Conservation (phyloP, 2,113 vertebrate species). For the Hyla sarda region DNA sequence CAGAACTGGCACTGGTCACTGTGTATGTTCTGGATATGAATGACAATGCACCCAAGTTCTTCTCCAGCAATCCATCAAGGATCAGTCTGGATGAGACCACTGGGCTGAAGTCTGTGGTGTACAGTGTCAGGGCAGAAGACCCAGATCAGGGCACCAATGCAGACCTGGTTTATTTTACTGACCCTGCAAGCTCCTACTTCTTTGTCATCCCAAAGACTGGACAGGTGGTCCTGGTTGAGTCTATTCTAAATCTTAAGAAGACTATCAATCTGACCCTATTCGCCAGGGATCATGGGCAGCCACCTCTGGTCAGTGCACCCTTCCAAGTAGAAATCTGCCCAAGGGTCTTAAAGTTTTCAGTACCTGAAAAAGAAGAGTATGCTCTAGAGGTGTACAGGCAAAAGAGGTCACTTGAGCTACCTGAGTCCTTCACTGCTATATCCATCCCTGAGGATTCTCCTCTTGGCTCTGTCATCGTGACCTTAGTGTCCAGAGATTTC, state of each 20-base stretch:
- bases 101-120: constrained; percentile 76
- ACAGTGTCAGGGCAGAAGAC: constrained; percentile 78
- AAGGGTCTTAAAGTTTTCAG: constrained; percentile 68
- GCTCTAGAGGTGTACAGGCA: neutral
- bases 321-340: constrained; percentile 78
- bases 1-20: constrained; percentile 76
- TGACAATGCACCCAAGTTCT: constrained; percentile 83
- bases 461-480: constrained; percentile 78
- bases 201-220: constrained; percentile 88
- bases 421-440: constrained; percentile 71
- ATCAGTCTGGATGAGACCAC: constrained; percentile 84
- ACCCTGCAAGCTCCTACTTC: constrained; percentile 80
- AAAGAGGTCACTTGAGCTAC: constrained; percentile 65
- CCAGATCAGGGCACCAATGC: constrained; percentile 83
- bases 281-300: constrained; percentile 83
- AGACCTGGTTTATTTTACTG: constrained; percentile 81
- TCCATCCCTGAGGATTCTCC: constrained; percentile 82
- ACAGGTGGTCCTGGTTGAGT: constrained; percentile 83
- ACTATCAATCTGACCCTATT: constrained; percentile 79
- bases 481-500: constrained; percentile 75
- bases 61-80: constrained; percentile 53
- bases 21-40: constrained; percentile 87
- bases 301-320: constrained; percentile 76
- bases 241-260: constrained; percentile 78
- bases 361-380: constrained; percentile 12